A percentile compares a stretch with the other conserved stretches of the same genome.
These are phyloP conservation scores for Xestobium rufovillosum DNA, from an alignment of 2,888 invertebrate genomes.

Conservation along the genomic window DNA sequence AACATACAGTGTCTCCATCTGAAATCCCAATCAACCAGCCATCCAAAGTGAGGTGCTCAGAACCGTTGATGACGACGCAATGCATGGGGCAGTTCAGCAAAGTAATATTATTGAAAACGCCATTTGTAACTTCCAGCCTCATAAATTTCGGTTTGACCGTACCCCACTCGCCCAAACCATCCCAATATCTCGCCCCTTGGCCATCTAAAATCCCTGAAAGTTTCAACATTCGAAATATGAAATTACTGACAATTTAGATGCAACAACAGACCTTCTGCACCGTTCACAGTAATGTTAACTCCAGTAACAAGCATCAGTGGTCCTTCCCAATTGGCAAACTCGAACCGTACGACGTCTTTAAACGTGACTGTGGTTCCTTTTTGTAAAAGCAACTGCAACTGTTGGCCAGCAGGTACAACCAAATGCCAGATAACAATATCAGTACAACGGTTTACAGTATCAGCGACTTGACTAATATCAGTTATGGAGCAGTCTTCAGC, in stretches of 20 bases:
- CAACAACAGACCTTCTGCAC: slow-evolving; percentile 13
- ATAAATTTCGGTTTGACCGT: slow-evolving; percentile 23
- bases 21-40: slow-evolving; percentile 19
- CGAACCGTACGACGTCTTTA: slow-evolving; percentile 13
- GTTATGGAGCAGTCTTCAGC: too few species aligned
- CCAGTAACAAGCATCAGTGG: slow-evolving; percentile 15
- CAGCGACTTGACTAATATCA: too few species aligned
- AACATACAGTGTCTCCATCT: slow-evolving; percentile 20
- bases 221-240: too few species aligned
- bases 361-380: slow-evolving; percentile 12
- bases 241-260: too few species aligned
- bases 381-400: slow-evolving; percentile 11
- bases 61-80: slow-evolving; percentile 21
- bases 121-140: slow-evolving; percentile 19
- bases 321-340: slow-evolving; percentile 15
- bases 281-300: slow-evolving; percentile 12
- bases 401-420: slow-evolving; percentile 14
- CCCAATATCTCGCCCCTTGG: slow-evolving; percentile 24
- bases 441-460: too few species aligned
- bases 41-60: slow-evolving; percentile 17
- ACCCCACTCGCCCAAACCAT: slow-evolving; percentile 21
- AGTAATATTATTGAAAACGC: slow-evolving; percentile 20
- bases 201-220: slow-evolving; percentile 9
- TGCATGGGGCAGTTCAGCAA: slow-evolving; percentile 22
- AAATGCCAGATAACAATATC: slow-evolving; percentile 16